Base-by-base conservation (phyloP, 2,113 vertebrate genomes). In the Trematomus loennbergii region DNA sequence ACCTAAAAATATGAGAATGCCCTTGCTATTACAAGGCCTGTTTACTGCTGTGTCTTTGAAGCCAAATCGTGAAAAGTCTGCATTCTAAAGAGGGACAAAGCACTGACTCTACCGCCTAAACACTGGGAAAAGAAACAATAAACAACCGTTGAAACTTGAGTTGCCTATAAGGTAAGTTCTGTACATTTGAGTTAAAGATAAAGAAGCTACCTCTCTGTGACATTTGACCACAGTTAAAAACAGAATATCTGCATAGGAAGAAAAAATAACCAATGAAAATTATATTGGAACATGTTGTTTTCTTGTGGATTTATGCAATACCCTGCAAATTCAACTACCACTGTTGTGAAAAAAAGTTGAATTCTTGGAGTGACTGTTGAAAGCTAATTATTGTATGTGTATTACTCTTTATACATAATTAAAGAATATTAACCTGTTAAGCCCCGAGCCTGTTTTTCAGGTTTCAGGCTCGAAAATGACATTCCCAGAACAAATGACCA, bases 1-100 rank as follows among this genome's bases (percentile, higher is more conserved):
- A 5, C 58, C 85, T 70, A 73, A 79, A 86, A 82, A 77, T 74
- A 85, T 72, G 81, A 86, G 77, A 76, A 83, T 20, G 59, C 54
- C 60, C 58, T 54, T 50, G 36, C 62, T 65, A 75, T 82, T 68
- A 69, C 69, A 52, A 80, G 81, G 16, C 52, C 43, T 57, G 70
- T 79, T 87, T 86, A 79, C 70, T 73, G 67, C 53, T 25, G 59
- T 57, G 13, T 43, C 50, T 9, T 10, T 50, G 62, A 25, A 59
- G 71, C 72, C 69, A 25, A 79, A 70, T 48, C 81, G 68, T 49
- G 12, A 48, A 84, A 61, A 52, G 36, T 79, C 54, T 29, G 75
- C 45, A n/a, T 61, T 69, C 72, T 49, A 69, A 75, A 12, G 8
- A 53, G 40, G 15, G 29, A 62, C 52, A 29, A 48, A 33, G 15